Evolutionary conservation across 2,113 vertebrate genomes (phyloP).

Genomic region (Sceloporus undulatus): DNA sequence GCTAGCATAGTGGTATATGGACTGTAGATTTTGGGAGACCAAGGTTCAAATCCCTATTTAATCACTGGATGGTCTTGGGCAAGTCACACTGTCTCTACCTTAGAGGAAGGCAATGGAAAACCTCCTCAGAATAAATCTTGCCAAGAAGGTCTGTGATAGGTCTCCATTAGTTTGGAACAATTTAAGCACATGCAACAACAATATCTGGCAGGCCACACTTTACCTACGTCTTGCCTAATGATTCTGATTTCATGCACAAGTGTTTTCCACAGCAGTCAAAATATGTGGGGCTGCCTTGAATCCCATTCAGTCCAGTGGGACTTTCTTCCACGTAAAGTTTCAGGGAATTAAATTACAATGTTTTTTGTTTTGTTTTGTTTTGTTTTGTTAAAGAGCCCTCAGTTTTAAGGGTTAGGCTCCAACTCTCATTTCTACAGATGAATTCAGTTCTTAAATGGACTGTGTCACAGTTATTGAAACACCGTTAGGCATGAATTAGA

Average conservation of each 20-base stretch:
- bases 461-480: not conserved
- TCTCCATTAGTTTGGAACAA: too few species aligned
- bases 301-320: not conserved
- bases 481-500: not conserved
- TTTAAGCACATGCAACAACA: too few species aligned
- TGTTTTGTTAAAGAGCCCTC: not conserved
- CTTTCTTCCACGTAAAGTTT: not conserved
- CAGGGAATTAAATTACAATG: not conserved
- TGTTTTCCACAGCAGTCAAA: not conserved
- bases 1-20: too few species aligned
- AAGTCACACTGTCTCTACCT: too few species aligned
- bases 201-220: too few species aligned
- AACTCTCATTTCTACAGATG: not conserved
- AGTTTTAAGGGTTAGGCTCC: not conserved
- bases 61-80: too few species aligned
- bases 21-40: too few species aligned
- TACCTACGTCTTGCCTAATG: not conserved
- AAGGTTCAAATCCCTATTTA: too few species aligned
- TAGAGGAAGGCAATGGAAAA: too few species aligned
- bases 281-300: not conserved
- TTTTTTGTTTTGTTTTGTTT: not conserved
- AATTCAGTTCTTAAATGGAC: constrained; percentile 1
- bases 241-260: not conserved
- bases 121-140: too few species aligned
- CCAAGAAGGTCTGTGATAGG: too few species aligned